A percentile compares a stretch with the other conserved stretches of the same genome.
Evolutionary conservation across 2,797 vertebrate species (phyloP).

Genomic region (Pseudochaenichthys georgianus): DNA sequence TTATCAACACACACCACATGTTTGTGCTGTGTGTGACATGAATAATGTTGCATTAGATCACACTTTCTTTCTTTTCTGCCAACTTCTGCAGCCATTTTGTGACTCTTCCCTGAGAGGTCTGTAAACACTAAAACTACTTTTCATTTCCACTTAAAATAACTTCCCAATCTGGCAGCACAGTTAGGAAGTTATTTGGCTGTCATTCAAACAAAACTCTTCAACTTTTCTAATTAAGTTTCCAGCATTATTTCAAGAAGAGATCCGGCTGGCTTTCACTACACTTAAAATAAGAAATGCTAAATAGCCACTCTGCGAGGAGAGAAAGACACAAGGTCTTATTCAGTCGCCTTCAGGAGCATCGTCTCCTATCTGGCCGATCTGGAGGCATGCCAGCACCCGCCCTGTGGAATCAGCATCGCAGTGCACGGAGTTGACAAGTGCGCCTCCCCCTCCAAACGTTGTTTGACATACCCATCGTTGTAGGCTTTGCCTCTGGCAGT

Average conservation of each 20-base stretch:
- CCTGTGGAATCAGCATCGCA: constrained; percentile 78
- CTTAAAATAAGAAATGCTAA: not conserved
- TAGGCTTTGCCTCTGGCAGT: constrained; percentile 85
- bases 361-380: constrained; percentile 69
- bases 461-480: constrained; percentile 79
- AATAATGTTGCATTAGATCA: not conserved
- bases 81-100: not conserved
- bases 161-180: not conserved
- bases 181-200: not conserved
- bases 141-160: not conserved
- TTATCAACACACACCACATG: not conserved
- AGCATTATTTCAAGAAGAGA: not conserved
- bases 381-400: constrained; percentile 82
- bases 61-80: constrained; percentile 12
- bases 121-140: constrained; percentile 2
- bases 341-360: constrained; percentile 64
- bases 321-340: constrained; percentile 32
- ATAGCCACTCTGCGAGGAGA: constrained; percentile 11
- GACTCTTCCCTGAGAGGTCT: constrained; percentile 2
- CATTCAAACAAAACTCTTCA: constrained; percentile 9
- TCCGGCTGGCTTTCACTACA: not conserved
- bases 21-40: not conserved
- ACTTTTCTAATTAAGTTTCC: constrained; percentile 12
- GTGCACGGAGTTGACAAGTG: constrained; percentile 74
- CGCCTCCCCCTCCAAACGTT: constrained; percentile 76